Percentiles rank a stretch among this genome's conserved stretches.
Conservation (phyloP, 2,888 invertebrate genomes). For the Aspidiotus rigidus region DNA sequence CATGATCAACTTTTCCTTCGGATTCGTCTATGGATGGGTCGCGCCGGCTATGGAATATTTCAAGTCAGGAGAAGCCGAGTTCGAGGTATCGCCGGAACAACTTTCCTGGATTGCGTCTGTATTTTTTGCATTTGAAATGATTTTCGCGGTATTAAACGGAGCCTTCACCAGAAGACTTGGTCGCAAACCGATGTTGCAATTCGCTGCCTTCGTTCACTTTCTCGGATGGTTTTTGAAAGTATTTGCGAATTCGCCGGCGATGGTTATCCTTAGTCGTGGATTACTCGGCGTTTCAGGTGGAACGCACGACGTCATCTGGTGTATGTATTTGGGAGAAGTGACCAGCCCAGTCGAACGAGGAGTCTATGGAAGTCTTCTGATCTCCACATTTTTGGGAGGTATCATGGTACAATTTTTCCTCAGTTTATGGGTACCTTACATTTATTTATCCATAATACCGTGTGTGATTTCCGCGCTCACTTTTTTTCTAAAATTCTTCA, state of each 20-base stretch:
- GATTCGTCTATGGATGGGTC: too few species aligned
- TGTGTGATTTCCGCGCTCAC: not conserved
- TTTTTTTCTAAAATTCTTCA: not conserved
- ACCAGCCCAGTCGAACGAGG: too few species aligned
- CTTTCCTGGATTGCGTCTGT: slow-evolving; percentile 17
- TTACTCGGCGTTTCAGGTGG: slow-evolving; percentile 38
- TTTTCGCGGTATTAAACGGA: not conserved
- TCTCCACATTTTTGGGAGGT: slow-evolving; percentile 37
- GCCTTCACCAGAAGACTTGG: not conserved
- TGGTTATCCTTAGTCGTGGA: slow-evolving; percentile 36
- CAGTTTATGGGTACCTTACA: slow-evolving; percentile 36
- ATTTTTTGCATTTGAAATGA: not conserved
- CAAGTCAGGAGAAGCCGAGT: not conserved
- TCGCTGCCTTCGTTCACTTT: too few species aligned
- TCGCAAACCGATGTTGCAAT: too few species aligned
- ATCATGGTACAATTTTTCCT: slow-evolving; percentile 37
- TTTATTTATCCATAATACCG: not conserved
- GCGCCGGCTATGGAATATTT: slow-evolving; percentile 12
- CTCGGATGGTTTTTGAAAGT: slow-evolving; percentile 8
- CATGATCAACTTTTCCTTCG: too few species aligned
- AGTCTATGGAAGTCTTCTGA: slow-evolving; percentile 36
- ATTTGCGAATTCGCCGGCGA: slow-evolving; percentile 1
- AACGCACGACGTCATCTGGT: slow-evolving; percentile 36
- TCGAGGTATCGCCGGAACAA: too few species aligned
- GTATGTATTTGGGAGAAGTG: too few species aligned